phyloP scores from a whole-genome alignment of 2,888 invertebrate species.

The Lycocerus yunnanus region DNA sequence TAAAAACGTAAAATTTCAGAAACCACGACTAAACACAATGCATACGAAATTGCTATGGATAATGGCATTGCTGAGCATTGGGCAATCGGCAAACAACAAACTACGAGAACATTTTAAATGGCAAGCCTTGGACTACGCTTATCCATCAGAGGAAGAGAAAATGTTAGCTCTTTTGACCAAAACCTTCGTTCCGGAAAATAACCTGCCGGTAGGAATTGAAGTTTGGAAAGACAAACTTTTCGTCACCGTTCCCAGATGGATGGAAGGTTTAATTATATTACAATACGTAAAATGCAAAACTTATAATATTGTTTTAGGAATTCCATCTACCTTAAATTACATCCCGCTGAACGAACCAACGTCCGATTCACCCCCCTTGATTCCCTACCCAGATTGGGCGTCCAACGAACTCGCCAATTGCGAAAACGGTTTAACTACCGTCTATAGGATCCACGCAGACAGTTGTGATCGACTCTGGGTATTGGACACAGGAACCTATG shows the following conservation, averaged over 20 bases:
- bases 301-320: slow-evolving; percentile 59
- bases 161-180: slow-evolving; percentile 68
- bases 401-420: slow-evolving; percentile 79
- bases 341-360: slow-evolving; percentile 69
- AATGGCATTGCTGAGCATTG: neutral
- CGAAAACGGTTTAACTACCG: slow-evolving; percentile 74
- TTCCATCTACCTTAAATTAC: slow-evolving; percentile 82
- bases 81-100: neutral
- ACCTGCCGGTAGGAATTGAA: slow-evolving; percentile 81
- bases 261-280: slow-evolving; percentile 64
- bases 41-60: neutral
- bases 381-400: slow-evolving; percentile 77
- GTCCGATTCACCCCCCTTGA: slow-evolving; percentile 73
- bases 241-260: slow-evolving; percentile 81
- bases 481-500: slow-evolving; percentile 80
- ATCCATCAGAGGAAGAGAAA: slow-evolving; percentile 65
- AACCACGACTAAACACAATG: neutral
- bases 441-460: slow-evolving; percentile 79
- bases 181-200: slow-evolving; percentile 76
- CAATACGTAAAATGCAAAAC: neutral
- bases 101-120: slow-evolving; percentile 75
- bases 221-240: slow-evolving; percentile 82
- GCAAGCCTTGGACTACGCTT: slow-evolving; percentile 77
- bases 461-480: slow-evolving; percentile 83
- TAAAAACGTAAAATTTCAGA: neutral